These are phyloP conservation scores for Gryon sp. DNA, from an alignment of 1,140 invertebrate genomes.

Conservation along the genomic window DNA sequence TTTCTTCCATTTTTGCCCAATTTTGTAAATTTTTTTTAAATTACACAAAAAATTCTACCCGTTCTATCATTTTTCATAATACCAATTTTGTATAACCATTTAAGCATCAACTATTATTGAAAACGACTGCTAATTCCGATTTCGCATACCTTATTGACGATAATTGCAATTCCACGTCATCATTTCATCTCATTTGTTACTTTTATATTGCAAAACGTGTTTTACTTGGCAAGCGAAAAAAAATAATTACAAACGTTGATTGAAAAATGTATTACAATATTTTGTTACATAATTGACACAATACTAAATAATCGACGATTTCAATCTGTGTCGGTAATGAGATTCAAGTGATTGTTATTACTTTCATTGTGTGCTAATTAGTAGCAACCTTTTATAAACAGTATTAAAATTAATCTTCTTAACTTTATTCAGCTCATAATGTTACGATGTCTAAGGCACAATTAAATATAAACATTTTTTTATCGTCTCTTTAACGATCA, in stretches of 20 bases:
- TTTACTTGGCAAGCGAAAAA: conserved; percentile 4
- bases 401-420: conserved; percentile 57
- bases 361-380: conserved; percentile 60
- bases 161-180: conserved; percentile 6
- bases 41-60: background rate
- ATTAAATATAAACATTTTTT: conserved; percentile 51
- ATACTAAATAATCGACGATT: conserved; percentile 43
- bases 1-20: background rate
- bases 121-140: no score
- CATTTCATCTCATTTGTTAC: no score
- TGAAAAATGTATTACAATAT: conserved; percentile 43
- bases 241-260: conserved; percentile 1
- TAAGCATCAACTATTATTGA: conserved; percentile 12
- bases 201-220: conserved; percentile 2
- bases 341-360: conserved; percentile 55
- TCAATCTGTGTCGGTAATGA: conserved; percentile 45
- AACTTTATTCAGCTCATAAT: conserved; percentile 45
- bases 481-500: conserved; percentile 38
- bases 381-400: conserved; percentile 56
- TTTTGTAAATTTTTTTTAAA: background rate
- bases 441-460: conserved; percentile 29
- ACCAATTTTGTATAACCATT: no score
- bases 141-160: no score
- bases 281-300: conserved; percentile 53
- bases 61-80: conserved; percentile 39